These are phyloP conservation scores for Zaprionus vittiger DNA, from an alignment of 1,140 invertebrate genomes.

Conservation along the genomic window DNA sequence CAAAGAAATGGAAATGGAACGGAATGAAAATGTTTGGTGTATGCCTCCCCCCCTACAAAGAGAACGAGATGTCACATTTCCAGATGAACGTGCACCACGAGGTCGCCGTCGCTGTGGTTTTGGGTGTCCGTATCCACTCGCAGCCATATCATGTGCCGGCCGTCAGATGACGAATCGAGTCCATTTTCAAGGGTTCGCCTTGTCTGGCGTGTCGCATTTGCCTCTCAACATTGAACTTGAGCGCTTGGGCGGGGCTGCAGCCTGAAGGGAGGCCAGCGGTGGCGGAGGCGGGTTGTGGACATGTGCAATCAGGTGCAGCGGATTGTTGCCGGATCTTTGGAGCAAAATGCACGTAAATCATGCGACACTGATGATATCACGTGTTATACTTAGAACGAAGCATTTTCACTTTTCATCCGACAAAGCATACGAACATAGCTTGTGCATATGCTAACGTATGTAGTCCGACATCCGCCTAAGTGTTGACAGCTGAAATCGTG, in stretches of 20 bases:
- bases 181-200: conserved; percentile 79
- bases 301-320: conserved; percentile 56
- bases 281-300: conserved; percentile 12
- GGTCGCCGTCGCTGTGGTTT: conserved; percentile 38
- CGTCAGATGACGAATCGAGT: conserved; percentile 56
- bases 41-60: neutral
- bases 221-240: conserved; percentile 75
- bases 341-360: conserved; percentile 56
- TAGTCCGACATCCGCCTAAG: conserved; percentile 45
- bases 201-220: conserved; percentile 74
- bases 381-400: conserved; percentile 77
- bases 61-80: conserved; percentile 13
- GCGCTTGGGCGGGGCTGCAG: conserved; percentile 29
- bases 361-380: conserved; percentile 73
- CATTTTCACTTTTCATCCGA: conserved; percentile 73
- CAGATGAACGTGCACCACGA: conserved; percentile 18
- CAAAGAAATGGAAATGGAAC: conserved; percentile 33
- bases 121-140: conserved; percentile 33
- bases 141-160: conserved; percentile 25
- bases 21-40: conserved; percentile 19
- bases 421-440: conserved; percentile 13
- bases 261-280: neutral
- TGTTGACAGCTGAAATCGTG: conserved; percentile 74
- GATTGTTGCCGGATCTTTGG: conserved; percentile 66
- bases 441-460: conserved; percentile 6